Conservation (phyloP, 37 sponge, comb jelly and placozoan genomes). For the Beroe ovata region DNA sequence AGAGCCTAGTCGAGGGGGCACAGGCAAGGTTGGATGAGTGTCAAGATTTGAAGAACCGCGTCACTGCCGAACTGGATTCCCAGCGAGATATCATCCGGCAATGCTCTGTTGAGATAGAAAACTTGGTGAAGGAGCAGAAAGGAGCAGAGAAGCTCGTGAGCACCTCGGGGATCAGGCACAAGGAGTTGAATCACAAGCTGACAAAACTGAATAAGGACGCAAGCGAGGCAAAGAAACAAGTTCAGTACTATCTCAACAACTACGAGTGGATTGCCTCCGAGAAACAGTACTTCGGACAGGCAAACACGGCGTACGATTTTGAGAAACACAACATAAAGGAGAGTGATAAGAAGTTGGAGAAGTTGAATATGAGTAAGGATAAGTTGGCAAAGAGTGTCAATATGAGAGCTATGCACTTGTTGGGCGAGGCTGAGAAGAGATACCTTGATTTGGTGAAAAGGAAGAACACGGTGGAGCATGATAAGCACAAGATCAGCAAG, state of each 20-base stretch:
- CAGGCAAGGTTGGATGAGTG: neutral
- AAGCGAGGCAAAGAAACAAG: constrained; percentile 85
- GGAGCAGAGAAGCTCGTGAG: constrained; percentile 69
- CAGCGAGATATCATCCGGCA: constrained; percentile 67
- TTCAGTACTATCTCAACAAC: constrained; percentile 75
- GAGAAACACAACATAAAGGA: constrained; percentile 74
- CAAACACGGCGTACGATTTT: constrained; percentile 96
- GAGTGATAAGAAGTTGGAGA: constrained; percentile 69
- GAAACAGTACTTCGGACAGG: constrained; percentile 89
- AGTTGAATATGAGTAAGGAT: constrained; percentile 72
- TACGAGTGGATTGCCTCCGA: constrained; percentile 95
- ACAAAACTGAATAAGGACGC: constrained; percentile 81
- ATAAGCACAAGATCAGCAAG: constrained; percentile 88
- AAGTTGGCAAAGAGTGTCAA: constrained; percentile 88
- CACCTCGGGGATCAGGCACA: constrained; percentile 68
- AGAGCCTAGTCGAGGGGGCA: neutral
- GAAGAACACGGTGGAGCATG: constrained; percentile 93
- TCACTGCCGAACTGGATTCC: neutral
- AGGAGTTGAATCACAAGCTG: constrained; percentile 85
- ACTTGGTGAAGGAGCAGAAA: constrained; percentile 70
- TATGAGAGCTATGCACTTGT: constrained; percentile 99
- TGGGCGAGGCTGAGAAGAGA: constrained; percentile 96
- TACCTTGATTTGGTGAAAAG: constrained; percentile 91
- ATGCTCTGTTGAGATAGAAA: constrained; percentile 69
- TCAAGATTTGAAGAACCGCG: neutral